phyloP scores from a whole-genome alignment of 2,888 invertebrate genomes.

The Proisotoma minuta region DNA sequence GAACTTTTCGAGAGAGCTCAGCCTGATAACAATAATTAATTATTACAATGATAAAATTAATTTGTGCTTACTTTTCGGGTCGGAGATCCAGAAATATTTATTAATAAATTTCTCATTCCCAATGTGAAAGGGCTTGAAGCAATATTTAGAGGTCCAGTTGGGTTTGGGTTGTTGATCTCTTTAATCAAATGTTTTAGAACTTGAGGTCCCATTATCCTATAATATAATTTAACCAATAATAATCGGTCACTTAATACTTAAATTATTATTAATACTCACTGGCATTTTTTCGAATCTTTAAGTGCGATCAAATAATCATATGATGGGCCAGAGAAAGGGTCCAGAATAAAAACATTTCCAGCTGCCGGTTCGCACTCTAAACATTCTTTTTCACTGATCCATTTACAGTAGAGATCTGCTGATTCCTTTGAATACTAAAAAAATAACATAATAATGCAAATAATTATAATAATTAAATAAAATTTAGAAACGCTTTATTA shows the following conservation, averaged over 20 bases:
- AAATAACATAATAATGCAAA: neutral
- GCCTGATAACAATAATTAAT: neutral
- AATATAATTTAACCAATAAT: too few species aligned
- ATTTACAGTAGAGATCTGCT: constrained; percentile 60
- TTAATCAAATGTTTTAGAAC: constrained; percentile 53
- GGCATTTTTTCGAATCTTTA: constrained; percentile 46
- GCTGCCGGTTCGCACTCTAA: constrained; percentile 57
- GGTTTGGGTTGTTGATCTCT: neutral
- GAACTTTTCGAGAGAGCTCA: constrained; percentile 3
- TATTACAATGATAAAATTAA: constrained; percentile 8
- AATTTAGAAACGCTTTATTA: constrained; percentile 12
- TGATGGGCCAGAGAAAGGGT: constrained; percentile 67
- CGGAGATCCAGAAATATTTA: constrained; percentile 62
- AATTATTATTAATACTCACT: neutral
- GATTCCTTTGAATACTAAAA: constrained; percentile 59
- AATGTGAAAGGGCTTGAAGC: constrained; percentile 72
- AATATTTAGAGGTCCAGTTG: constrained; percentile 63
- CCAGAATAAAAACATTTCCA: constrained; percentile 72
- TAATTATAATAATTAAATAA: neutral
- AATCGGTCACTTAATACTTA: constrained; percentile 55
- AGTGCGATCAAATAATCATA: constrained; percentile 59
- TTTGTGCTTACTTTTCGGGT: constrained; percentile 22
- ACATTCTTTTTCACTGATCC: constrained; percentile 63
- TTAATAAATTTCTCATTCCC: constrained; percentile 68
- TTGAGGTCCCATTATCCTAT: constrained; percentile 75